A percentile compares a stretch with the other conserved stretches of the same genome.
These are phyloP conservation scores for Sitobion miscanthi DNA, from an alignment of 1,140 invertebrate species.

Conservation along the genomic window DNA sequence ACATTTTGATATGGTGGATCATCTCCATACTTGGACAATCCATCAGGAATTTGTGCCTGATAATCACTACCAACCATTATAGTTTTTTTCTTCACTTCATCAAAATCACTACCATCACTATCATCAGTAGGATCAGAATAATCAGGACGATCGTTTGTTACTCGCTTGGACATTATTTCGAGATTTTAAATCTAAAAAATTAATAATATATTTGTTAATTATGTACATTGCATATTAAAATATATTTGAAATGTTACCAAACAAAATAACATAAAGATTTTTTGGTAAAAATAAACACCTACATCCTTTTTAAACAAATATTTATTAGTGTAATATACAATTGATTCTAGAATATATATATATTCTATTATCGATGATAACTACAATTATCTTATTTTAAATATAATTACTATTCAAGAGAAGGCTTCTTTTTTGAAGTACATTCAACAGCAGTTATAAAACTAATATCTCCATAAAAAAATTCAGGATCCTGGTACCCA, in stretches of 20 bases:
- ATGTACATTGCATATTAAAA: neutral
- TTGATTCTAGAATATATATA: neutral
- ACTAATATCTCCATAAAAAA: neutral
- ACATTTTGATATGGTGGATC: slow-evolving; percentile 96
- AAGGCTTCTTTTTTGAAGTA: neutral
- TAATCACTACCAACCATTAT: slow-evolving; percentile 96
- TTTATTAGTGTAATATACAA: neutral
- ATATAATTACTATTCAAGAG: neutral
- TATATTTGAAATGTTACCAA: neutral
- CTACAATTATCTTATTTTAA: neutral
- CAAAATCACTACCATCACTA: slow-evolving; percentile 48
- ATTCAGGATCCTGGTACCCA: neutral
- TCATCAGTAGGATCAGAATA: slow-evolving; percentile 51
- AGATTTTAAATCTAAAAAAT: neutral
- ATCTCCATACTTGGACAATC: slow-evolving; percentile 83
- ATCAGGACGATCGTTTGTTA: slow-evolving; percentile 40
- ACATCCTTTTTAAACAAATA: neutral
- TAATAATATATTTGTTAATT: neutral
- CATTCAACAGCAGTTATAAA: neutral
- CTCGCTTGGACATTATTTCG: slow-evolving; percentile 28
- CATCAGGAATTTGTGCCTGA: slow-evolving; percentile 92
- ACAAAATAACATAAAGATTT: too few relatives aligned
- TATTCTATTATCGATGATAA: neutral
- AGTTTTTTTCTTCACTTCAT: slow-evolving; percentile 66
- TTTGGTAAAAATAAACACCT: neutral